These are phyloP conservation scores for Dicentrarchus labrax DNA, from an alignment of 2,113 vertebrate genomes.

Conservation along the genomic window DNA sequence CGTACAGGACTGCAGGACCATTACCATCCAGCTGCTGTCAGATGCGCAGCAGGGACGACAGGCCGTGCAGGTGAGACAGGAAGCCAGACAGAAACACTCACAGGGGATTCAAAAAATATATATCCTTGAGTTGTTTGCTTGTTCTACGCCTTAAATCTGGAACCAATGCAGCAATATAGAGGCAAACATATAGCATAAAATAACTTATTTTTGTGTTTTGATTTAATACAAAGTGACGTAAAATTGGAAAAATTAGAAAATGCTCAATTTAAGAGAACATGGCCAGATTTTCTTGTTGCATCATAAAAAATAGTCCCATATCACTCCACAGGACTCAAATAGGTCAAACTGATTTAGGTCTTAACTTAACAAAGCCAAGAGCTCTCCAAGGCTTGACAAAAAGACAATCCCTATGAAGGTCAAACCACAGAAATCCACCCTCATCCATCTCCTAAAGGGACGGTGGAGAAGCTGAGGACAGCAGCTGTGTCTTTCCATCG, in stretches of 20 bases:
- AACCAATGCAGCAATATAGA: background rate
- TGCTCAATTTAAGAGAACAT: background rate
- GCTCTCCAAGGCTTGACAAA: conserved; percentile 5
- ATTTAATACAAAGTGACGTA: no score
- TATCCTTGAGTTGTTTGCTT: no score
- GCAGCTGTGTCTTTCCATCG: conserved; percentile 53
- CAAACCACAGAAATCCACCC: conserved; percentile 38
- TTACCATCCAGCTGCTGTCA: conserved; percentile 96
- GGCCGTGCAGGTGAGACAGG: conserved; percentile 92
- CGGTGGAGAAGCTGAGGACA: conserved; percentile 9
- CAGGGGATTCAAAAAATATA: background rate
- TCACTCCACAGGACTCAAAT: background rate
- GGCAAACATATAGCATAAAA: background rate
- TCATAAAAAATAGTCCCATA: background rate
- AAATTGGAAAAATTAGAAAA: background rate
- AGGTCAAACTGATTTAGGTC: conserved; percentile 35
- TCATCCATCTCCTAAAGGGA: conserved; percentile 30
- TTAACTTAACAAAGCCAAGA: conserved; percentile 3
- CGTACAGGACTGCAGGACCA: conserved; percentile 94
- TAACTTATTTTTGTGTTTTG: background rate
- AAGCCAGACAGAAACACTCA: background rate
- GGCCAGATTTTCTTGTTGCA: background rate
- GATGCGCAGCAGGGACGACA: conserved; percentile 98
- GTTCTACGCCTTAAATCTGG: background rate
- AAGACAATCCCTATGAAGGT: conserved; percentile 19